Evolutionary conservation across 2,113 vertebrate species (phyloP).

Genomic region (Datnioides undecimradiatus): DNA sequence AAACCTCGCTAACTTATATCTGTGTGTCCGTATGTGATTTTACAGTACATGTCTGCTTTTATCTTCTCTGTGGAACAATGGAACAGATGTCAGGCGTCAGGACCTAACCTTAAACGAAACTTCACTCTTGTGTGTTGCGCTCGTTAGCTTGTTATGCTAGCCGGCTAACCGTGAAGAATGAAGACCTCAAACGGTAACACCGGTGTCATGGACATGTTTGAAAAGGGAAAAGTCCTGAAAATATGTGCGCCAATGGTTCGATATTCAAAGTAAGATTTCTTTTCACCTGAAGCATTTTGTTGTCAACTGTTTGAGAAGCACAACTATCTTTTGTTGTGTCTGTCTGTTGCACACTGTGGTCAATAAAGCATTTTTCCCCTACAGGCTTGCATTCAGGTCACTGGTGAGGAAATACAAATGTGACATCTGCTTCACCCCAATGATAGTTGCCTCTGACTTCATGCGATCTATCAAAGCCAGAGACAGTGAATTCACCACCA

Average conservation of each 20-base stretch:
- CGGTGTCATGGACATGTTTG: slow-evolving; percentile 90
- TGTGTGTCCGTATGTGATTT: background rate
- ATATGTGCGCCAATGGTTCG: slow-evolving; percentile 98
- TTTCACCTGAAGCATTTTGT: background rate
- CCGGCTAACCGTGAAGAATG: slow-evolving; percentile 49
- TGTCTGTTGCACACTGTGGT: background rate
- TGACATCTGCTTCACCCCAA: slow-evolving; percentile 96
- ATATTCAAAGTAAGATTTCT: slow-evolving; percentile 99
- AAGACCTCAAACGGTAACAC: slow-evolving; percentile 53
- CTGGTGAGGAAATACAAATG: slow-evolving; percentile 94
- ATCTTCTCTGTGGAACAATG: background rate
- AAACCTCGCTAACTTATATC: background rate
- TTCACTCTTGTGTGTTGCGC: background rate
- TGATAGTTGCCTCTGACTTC: slow-evolving; percentile 97
- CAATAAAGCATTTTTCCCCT: background rate
- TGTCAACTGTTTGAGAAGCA: background rate
- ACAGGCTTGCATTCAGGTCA: slow-evolving; percentile 93
- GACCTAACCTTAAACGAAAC: background rate
- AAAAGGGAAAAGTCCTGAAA: slow-evolving; percentile 88
- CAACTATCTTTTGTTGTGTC: background rate
- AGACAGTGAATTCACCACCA: slow-evolving; percentile 98
- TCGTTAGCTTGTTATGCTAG: slow-evolving; percentile 52
- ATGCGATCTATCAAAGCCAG: slow-evolving; percentile 94
- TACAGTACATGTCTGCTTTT: accelerated
- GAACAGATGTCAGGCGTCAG: background rate